A percentile compares a stretch with the other conserved stretches of the same genome.
phyloP scores from a whole-genome alignment of 2,797 vertebrate genomes.

The Limosa lapponica region DNA sequence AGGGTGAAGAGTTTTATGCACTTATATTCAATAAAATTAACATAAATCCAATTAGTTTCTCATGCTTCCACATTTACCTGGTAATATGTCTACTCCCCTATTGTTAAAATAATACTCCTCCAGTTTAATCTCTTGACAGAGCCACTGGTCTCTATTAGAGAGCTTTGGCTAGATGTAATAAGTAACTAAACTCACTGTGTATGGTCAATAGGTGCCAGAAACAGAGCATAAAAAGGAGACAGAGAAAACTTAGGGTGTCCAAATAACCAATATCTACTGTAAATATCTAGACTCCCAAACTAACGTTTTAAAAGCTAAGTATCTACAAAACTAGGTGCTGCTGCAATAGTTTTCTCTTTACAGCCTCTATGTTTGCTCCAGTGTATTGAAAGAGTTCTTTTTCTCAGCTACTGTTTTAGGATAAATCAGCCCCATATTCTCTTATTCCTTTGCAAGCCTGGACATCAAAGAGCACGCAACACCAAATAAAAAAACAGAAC shows the following conservation, averaged over 20 bases:
- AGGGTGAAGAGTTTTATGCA: neutral
- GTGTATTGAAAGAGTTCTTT: neutral
- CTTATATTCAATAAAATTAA: neutral
- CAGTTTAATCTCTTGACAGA: neutral
- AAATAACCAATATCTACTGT: neutral
- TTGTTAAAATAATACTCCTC: neutral
- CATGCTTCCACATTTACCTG: fast-evolving
- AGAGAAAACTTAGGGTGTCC: neutral
- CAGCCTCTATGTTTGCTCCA: neutral
- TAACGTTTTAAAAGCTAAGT: neutral
- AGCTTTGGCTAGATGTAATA: neutral
- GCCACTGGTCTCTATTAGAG: neutral
- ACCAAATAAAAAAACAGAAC: neutral
- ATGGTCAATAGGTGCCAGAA: neutral
- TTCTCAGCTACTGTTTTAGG: neutral
- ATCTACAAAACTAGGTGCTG: neutral
- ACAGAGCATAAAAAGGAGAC: neutral
- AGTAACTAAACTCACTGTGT: neutral
- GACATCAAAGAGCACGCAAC: neutral
- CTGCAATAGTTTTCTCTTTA: neutral
- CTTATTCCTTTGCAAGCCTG: neutral
- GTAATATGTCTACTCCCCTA: neutral
- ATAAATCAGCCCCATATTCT: neutral
- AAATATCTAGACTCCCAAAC: neutral
- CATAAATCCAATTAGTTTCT: neutral